Conservation (phyloP, 2,113 vertebrate species). For the Piaya cayana region DNA sequence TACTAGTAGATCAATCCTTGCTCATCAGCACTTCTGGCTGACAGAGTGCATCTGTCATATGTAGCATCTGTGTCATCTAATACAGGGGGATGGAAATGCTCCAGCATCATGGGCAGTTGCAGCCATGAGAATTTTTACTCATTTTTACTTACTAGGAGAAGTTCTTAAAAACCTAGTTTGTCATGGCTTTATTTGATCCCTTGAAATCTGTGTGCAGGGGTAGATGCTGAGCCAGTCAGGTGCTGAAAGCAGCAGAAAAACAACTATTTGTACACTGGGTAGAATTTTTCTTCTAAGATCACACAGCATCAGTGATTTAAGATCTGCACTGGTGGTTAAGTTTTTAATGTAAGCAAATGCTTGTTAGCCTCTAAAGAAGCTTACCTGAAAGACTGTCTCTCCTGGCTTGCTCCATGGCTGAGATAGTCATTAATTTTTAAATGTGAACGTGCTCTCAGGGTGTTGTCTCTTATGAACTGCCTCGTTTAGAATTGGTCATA, state of each 20-base stretch:
- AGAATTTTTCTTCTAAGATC: neutral
- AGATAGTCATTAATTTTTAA: neutral
- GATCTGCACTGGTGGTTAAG: neutral
- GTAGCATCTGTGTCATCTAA: neutral
- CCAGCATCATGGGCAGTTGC: rapidly evolving
- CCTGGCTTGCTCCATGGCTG: neutral
- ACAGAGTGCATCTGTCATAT: neutral
- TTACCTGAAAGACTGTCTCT: neutral
- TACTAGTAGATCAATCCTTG: neutral
- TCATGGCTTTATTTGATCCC: neutral
- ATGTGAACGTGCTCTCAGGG: neutral
- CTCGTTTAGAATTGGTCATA: neutral
- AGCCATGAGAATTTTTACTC: neutral
- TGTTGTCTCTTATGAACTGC: neutral
- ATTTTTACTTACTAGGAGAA: neutral
- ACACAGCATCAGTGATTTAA: neutral
- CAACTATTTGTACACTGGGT: neutral
- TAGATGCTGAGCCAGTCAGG: neutral
- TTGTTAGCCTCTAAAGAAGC: neutral
- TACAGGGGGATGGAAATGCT: neutral
- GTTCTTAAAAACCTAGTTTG: neutral
- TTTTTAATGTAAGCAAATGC: neutral
- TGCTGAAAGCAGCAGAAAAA: neutral
- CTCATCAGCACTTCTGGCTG: neutral
- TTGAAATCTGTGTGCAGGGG: neutral